phyloP scores from a whole-genome alignment of 2,113 vertebrate genomes.

The Heterocephalus glaber region DNA sequence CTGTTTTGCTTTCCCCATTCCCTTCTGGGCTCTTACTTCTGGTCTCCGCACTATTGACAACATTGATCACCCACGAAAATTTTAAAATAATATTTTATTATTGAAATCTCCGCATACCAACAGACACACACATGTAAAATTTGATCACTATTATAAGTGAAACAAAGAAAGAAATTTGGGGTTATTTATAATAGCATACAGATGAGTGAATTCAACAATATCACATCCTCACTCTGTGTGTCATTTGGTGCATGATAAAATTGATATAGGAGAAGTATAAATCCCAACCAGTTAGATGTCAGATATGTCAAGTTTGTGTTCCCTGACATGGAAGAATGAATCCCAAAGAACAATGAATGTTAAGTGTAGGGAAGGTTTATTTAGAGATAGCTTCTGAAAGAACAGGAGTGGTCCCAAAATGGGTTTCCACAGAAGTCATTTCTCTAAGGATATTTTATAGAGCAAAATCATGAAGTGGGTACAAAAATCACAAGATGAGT shows the following conservation, averaged over 20 bases:
- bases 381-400: neutral
- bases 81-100: neutral
- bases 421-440: neutral
- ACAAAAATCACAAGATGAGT: neutral
- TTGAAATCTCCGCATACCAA: constrained; percentile 5
- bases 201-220: neutral
- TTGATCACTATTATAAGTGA: neutral
- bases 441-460: neutral
- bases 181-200: neutral
- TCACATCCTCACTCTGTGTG: neutral
- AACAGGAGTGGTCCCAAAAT: neutral
- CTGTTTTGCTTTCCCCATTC: neutral
- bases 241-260: neutral
- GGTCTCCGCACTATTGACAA: neutral
- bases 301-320: neutral
- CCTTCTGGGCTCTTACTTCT: neutral
- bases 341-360: neutral
- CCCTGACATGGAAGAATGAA: neutral
- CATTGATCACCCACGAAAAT: neutral
- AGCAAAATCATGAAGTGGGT: neutral
- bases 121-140: neutral
- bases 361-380: neutral
- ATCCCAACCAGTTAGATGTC: neutral
- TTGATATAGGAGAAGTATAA: neutral
- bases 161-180: neutral